Percentiles rank a stretch among this genome's conserved stretches.
Conservation (phyloP, 2,113 vertebrate genomes). For the Empidonax traillii region DNA sequence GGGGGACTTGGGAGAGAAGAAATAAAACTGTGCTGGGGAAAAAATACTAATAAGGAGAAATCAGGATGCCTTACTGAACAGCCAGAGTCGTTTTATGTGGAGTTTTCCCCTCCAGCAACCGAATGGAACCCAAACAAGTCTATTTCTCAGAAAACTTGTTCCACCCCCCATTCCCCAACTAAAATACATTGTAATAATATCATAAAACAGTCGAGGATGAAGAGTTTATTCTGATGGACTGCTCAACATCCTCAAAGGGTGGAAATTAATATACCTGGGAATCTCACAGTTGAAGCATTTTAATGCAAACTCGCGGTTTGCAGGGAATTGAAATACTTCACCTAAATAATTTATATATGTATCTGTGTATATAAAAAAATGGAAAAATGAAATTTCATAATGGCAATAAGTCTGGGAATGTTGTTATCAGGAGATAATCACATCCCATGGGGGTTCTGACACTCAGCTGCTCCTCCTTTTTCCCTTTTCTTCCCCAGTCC, state of each 20-base stretch:
- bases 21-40: slow-evolving; percentile 49
- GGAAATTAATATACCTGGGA: slow-evolving; percentile 79
- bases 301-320: slow-evolving; percentile 74
- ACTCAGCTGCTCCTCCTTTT: slow-evolving; percentile 75
- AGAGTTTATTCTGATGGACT: slow-evolving; percentile 77
- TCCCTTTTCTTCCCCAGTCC: slow-evolving; percentile 34
- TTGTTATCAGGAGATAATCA: slow-evolving; percentile 83
- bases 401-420: slow-evolving; percentile 73
- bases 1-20: slow-evolving; percentile 51
- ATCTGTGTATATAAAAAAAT: slow-evolving; percentile 70
- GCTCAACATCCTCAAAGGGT: slow-evolving; percentile 74
- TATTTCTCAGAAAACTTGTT: slow-evolving; percentile 75
- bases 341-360: slow-evolving; percentile 79
- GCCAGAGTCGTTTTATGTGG: slow-evolving; percentile 69
- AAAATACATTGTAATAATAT: slow-evolving; percentile 76
- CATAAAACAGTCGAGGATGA: slow-evolving; percentile 77
- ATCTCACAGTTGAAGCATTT: slow-evolving; percentile 80
- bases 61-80: slow-evolving; percentile 70
- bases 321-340: slow-evolving; percentile 75
- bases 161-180: slow-evolving; percentile 62
- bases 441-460: slow-evolving; percentile 75
- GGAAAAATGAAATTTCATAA: slow-evolving; percentile 73
- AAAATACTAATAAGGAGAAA: slow-evolving; percentile 75
- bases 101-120: slow-evolving; percentile 76
- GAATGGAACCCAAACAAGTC: slow-evolving; percentile 75